These are phyloP conservation scores for Hyperopisus bebe DNA, from an alignment of 2,113 vertebrate genomes.

Conservation along the genomic window DNA sequence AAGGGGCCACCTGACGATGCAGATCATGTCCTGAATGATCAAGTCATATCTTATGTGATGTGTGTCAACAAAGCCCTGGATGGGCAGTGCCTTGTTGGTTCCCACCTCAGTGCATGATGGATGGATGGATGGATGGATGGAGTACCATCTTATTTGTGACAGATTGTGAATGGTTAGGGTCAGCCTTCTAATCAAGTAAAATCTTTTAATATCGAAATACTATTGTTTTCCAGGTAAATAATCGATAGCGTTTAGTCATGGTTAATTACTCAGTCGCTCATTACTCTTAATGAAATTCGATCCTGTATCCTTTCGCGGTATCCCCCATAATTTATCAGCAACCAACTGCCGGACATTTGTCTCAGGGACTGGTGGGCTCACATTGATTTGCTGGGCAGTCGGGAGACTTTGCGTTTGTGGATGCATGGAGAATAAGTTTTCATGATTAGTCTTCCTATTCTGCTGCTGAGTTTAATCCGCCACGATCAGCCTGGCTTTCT, in stretches of 20 bases:
- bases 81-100: not conserved
- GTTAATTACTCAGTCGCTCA: conserved; percentile 36
- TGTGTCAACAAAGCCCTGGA: not conserved
- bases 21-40: not conserved
- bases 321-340: conserved; percentile 5
- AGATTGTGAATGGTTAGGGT: not conserved
- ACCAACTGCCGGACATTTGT: conserved; percentile 5
- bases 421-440: not conserved
- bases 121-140: not conserved
- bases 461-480: not conserved
- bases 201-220: conserved; percentile 15
- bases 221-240: conserved; percentile 27
- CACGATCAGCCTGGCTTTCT: not conserved
- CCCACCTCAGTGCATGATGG: not conserved
- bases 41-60: not conserved
- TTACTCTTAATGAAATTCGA: conserved; percentile 35
- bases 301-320: conserved; percentile 20
- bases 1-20: not conserved
- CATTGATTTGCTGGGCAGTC: not conserved
- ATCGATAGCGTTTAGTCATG: conserved; percentile 24
- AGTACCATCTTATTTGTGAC: not conserved
- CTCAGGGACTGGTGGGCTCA: not conserved
- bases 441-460: not conserved
- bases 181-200: conserved; percentile 26
- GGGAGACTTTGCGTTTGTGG: not conserved